Conservation (phyloP, 2,888 invertebrate species). For the Ptilodon capucinus region DNA sequence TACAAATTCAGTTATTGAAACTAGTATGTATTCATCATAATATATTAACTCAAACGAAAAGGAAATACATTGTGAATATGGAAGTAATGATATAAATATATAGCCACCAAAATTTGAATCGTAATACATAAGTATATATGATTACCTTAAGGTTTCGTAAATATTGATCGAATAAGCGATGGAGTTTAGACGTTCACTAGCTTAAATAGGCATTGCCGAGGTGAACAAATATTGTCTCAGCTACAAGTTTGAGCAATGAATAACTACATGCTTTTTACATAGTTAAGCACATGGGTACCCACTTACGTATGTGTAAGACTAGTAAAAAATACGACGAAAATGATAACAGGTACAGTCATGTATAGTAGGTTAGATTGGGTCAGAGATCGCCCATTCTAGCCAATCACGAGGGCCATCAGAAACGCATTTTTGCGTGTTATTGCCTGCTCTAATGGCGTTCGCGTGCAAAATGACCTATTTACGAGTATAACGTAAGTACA, state of each 20-base stretch:
- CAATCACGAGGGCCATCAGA: constrained; percentile 4
- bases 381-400: neutral
- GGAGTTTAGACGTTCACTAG: constrained; percentile 12
- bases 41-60: too few species aligned
- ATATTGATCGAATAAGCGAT: constrained; percentile 11
- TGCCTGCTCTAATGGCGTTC: constrained; percentile 24
- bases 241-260: constrained; percentile 11
- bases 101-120: neutral
- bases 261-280: neutral
- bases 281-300: too few species aligned
- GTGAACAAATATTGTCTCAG: constrained; percentile 19
- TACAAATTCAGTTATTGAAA: too few species aligned
- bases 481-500: constrained; percentile 13
- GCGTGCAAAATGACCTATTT: constrained; percentile 30
- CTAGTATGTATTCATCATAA: too few species aligned
- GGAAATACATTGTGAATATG: too few species aligned
- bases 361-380: neutral
- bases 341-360: neutral
- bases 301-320: neutral
- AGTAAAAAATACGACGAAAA: neutral
- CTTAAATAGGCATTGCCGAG: constrained; percentile 16
- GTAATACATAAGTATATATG: neutral
- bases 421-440: constrained; percentile 11
- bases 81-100: too few species aligned
- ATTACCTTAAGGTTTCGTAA: neutral